Conservation (phyloP, 2,888 invertebrate genomes). For the Netelia virgata region DNA sequence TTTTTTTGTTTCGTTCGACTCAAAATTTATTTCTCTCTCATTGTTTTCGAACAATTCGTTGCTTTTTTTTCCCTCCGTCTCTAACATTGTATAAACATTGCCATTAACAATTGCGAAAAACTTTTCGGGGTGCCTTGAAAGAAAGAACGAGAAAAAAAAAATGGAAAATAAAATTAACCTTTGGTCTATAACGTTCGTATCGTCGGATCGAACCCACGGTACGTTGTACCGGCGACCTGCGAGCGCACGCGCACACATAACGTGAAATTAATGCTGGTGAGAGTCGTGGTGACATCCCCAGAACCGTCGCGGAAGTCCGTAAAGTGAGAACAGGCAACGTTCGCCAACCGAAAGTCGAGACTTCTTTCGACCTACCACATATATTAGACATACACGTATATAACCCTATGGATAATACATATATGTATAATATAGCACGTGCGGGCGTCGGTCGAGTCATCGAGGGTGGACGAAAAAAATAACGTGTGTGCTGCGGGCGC, state of each 20-base stretch:
- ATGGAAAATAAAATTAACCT: background rate
- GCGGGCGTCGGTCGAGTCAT: slow-evolving; percentile 58
- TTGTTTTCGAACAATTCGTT: background rate
- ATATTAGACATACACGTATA: too few relatives aligned
- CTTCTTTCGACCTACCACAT: slow-evolving; percentile 54
- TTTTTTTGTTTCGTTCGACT: slow-evolving; percentile 29
- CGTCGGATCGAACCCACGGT: background rate
- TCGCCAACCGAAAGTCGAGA: slow-evolving; percentile 60
- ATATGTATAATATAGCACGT: slow-evolving; percentile 29
- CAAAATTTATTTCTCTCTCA: too few relatives aligned
- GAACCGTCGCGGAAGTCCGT: slow-evolving; percentile 70
- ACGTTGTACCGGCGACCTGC: slow-evolving; percentile 13
- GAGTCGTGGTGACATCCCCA: slow-evolving; percentile 27
- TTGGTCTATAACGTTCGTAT: slow-evolving; percentile 30
- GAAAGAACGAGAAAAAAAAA: slow-evolving; percentile 17
- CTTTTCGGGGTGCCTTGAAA: slow-evolving; percentile 21
- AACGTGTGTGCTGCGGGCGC: slow-evolving; percentile 57
- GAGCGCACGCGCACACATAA: slow-evolving; percentile 34
- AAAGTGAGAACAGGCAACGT: slow-evolving; percentile 67
- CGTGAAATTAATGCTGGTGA: slow-evolving; percentile 42
- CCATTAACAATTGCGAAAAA: slow-evolving; percentile 63
- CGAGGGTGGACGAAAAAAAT: slow-evolving; percentile 65
- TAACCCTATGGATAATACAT: too few relatives aligned
- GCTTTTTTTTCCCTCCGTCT: slow-evolving; percentile 13
- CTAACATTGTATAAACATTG: slow-evolving; percentile 65